phyloP scores from a whole-genome alignment of 92 coral and sea anemone species.

The Diadumene lineata region DNA sequence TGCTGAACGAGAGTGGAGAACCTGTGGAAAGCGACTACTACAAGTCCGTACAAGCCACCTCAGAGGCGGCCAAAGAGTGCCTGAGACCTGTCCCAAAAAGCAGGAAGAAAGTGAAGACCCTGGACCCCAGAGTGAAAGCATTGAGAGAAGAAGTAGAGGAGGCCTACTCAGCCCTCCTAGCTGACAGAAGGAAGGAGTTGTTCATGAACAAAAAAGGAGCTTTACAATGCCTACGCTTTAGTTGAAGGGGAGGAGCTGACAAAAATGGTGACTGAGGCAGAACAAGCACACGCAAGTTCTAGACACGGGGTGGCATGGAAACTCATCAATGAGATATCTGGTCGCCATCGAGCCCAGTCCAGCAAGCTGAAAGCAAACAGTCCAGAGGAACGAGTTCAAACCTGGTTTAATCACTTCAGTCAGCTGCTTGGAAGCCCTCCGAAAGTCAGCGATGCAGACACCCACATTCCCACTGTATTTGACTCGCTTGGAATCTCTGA shows the following conservation, averaged over 20 bases:
- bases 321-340: constrained; percentile 42
- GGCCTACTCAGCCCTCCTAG: neutral
- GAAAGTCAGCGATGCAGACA: constrained; percentile 30
- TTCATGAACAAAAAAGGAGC: too few species aligned
- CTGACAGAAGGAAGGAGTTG: constrained; percentile 11
- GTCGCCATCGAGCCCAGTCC: constrained; percentile 25
- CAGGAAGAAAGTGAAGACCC: constrained; percentile 19
- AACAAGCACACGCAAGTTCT: constrained; percentile 21
- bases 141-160: neutral
- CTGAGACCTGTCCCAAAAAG: constrained; percentile 21
- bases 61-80: constrained; percentile 28
- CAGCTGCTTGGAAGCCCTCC: constrained; percentile 48
- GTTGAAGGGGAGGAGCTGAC: constrained; percentile 29
- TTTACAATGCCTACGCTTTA: constrained; percentile 34
- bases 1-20: constrained; percentile 1
- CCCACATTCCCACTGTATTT: too few species aligned
- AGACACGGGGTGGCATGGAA: constrained; percentile 36
- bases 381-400: constrained; percentile 41
- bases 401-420: constrained; percentile 53
- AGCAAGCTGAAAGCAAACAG: constrained; percentile 27
- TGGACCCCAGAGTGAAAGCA: constrained; percentile 8
- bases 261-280: constrained; percentile 29
- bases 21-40: constrained; percentile 19
- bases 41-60: constrained; percentile 24
- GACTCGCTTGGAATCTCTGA: too few species aligned